phyloP scores from a whole-genome alignment of 30 jellyfish, hydroid and myxozoan genomes.

The Aurelia aurita complex sp. Pacific region DNA sequence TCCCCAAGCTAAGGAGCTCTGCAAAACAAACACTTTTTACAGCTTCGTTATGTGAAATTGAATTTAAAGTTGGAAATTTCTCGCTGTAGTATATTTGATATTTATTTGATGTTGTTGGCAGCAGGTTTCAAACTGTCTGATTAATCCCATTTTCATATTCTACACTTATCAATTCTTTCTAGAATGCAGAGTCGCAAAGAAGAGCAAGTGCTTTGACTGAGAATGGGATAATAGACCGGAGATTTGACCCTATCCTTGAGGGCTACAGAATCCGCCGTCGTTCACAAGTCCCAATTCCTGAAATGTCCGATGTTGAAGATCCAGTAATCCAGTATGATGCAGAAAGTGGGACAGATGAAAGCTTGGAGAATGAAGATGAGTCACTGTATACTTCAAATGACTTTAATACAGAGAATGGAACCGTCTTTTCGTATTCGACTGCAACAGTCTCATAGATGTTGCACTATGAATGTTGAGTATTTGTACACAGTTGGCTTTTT shows the following conservation, averaged over 20 bases:
- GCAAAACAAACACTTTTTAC: too few species aligned
- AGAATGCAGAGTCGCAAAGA: background rate
- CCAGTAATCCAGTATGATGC: slow-evolving; percentile 36
- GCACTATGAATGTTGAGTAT: too few species aligned
- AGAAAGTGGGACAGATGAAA: slow-evolving; percentile 31
- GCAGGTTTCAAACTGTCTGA: too few species aligned
- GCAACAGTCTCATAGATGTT: background rate
- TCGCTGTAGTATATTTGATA: too few species aligned
- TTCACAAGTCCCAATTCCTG: slow-evolving; percentile 33
- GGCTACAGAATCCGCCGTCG: slow-evolving; percentile 56
- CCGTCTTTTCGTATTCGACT: slow-evolving; percentile 13
- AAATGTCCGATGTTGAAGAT: slow-evolving; percentile 23
- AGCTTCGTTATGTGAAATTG: too few species aligned
- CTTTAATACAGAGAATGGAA: background rate
- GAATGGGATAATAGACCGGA: background rate
- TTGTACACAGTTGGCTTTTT: too few species aligned
- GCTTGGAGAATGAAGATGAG: background rate
- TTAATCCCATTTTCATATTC: too few species aligned
- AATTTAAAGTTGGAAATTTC: too few species aligned
- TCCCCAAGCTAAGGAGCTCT: too few species aligned
- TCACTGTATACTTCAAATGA: too few species aligned
- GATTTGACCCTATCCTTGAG: slow-evolving; percentile 71
- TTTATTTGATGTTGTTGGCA: too few species aligned
- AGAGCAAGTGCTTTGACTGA: background rate
- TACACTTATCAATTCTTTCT: too few species aligned